phyloP scores from a whole-genome alignment of 2,797 vertebrate species.

The Microchirus variegatus region DNA sequence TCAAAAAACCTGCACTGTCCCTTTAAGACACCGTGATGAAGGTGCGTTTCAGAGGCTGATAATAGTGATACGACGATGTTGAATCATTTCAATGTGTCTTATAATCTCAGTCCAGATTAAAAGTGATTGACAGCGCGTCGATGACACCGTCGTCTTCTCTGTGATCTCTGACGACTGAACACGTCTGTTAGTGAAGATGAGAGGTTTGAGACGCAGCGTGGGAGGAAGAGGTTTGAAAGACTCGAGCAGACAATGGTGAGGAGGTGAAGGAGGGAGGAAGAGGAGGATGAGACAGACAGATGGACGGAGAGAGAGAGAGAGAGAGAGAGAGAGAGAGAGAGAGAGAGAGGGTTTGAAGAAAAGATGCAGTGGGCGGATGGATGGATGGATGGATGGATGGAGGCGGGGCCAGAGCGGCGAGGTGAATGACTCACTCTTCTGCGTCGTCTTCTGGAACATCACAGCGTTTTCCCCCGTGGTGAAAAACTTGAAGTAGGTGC shows the following conservation, averaged over 20 bases:
- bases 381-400: background rate
- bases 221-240: conserved; percentile 67
- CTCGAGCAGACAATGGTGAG: conserved; percentile 49
- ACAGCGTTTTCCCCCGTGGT: conserved; percentile 87
- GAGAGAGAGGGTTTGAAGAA: too few relatives aligned
- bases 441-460: conserved; percentile 87
- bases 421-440: conserved; percentile 81
- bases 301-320: background rate
- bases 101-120: too few relatives aligned
- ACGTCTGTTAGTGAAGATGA: conserved; percentile 40
- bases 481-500: conserved; percentile 92
- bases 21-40: too few relatives aligned
- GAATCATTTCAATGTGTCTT: too few relatives aligned
- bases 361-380: too few relatives aligned
- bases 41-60: too few relatives aligned
- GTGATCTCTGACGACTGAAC: too few relatives aligned
- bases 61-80: too few relatives aligned
- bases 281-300: background rate
- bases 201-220: conserved; percentile 59
- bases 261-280: conserved; percentile 25
- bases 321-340: too few relatives aligned
- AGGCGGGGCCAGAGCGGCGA: background rate
- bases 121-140: too few relatives aligned
- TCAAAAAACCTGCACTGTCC: too few relatives aligned
- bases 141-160: conserved; percentile 6